Base-by-base conservation (phyloP, 1,140 invertebrate species). In the Ostrea denselamellosa region DNA sequence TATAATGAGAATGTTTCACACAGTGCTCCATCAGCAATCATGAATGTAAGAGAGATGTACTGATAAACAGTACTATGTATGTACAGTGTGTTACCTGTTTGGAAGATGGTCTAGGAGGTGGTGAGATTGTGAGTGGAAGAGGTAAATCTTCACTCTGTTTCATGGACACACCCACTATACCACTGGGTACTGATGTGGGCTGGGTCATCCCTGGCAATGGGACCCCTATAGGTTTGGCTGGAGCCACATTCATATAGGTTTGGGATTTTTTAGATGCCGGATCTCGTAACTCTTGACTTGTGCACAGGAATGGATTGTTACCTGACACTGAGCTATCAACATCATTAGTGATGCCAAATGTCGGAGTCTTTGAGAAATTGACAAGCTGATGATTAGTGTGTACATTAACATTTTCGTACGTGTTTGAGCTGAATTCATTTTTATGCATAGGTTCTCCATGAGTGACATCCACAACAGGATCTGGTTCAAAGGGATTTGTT, bases 1-100 rank as follows among this genome's bases (percentile, higher is more conserved):
- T 12, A 17, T 19, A 62, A 62, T 62, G 14, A 62, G n/a, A 62
- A 62, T 62, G 56, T 7, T 19, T 62, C 56, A 62, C 34, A 2
- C 34, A 44, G 17, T 17, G n/a, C 56, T 62, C 56, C 17, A 17
- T 62, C 17, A 34, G 28, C 71, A 28, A 28, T 34, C 71, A 28
- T 81, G 5, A 22, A 22, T 12, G 1, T 8, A 28, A 19, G 12
- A 22, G 22, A 44, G 34, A 5, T 44, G 34, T 44, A 44, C n/a
- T n/a, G n/a, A n/a, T n/a, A 44, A 44, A 5, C 34, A 44, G 34
- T 44, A 44, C n/a, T 44, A 44, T 44, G 5, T 44, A 44, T 44
- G n/a, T n/a, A n/a, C n/a, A n/a, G n/a, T n/a, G 10, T 81, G 51
- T 86, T 65, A 91, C 90, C 87, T 91, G 89, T 68, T 88, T 85